Evolutionary conservation across 2,888 invertebrate genomes (phyloP), one percentile per base, ranked within the genome.

Genomic region (Epiblema foenella): DNA sequence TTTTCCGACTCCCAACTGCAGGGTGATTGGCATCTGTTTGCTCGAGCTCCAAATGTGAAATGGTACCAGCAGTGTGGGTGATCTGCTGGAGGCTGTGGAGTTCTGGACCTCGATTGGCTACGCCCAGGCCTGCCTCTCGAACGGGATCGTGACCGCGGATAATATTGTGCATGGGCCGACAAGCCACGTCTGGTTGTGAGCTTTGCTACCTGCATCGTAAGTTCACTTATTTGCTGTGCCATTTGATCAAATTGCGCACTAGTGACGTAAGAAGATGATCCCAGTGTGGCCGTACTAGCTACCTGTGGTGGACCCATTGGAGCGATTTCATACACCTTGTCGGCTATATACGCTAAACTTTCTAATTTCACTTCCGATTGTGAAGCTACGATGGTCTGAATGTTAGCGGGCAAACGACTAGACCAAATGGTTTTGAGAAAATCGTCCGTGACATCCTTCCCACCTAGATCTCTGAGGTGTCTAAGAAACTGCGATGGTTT

Each of bases 1-100:
- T 75, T 77, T 77, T 60, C 74, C 75, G 75, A 29, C 29, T 59
- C 17, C 46, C 57, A 68, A 24, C 17, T 56, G 52, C 77, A 77
- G 10, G 75, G 76, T 49, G 52, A 54, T 10, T 15, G 56, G 56
- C 72, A 76, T 51, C 68, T 72, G 49, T 24, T 24, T 24, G 24
- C 24, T 24, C 24, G 24, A 24, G 24, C 24, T 24, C 24, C 24
- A 24, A 24, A 76, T 33, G 56, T 56, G 29, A 33, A 60, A 57
- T 76, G 75, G 64, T 76, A 76, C 67, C 72, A 75, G 52, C 73
- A 75, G 42, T 60, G 42, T 5, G 54, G 68, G 29, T 62, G 60
- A 24, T 29, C 57, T 0, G 18, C n/a, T 17, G 54, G 54, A 7
- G 51, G 52, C 9, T 37, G 52, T 11, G 63, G 11, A 3, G 33